phyloP scores from a whole-genome alignment of 2,113 vertebrate species.

The Pomatorhinus ruficollis region DNA sequence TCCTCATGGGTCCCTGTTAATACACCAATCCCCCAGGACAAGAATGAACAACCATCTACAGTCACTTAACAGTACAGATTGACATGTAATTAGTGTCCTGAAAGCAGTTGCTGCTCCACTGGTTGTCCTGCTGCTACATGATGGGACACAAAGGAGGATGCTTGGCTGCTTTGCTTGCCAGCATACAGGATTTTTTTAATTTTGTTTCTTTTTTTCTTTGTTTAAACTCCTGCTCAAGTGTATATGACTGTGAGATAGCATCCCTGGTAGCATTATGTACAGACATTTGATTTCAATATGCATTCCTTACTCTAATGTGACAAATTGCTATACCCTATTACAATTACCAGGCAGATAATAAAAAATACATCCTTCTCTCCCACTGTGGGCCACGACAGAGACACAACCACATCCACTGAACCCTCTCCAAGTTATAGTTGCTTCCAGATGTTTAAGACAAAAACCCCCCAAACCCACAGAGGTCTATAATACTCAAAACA shows the following conservation, averaged over 20 bases:
- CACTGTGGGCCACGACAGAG: background rate
- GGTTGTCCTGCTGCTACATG: background rate
- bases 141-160: background rate
- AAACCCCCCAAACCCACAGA: background rate
- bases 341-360: fast-evolving
- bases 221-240: background rate
- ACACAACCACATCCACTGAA: background rate
- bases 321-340: background rate
- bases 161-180: background rate
- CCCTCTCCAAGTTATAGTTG: background rate
- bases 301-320: background rate
- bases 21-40: background rate
- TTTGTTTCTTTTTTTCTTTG: too few relatives aligned
- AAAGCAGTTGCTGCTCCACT: background rate
- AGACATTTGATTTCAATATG: background rate
- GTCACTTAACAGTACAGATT: fast-evolving
- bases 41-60: background rate
- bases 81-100: background rate
- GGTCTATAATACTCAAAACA: background rate
- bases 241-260: background rate
- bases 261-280: background rate
- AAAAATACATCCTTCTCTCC: background rate
- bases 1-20: background rate
- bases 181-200: background rate
- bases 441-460: conserved; percentile 16